A percentile compares a stretch with the other conserved stretches of the same genome.
Evolutionary conservation across 30 jellyfish, hydroid and myxozoan species (phyloP).

Genomic region (Hydra vulgaris): DNA sequence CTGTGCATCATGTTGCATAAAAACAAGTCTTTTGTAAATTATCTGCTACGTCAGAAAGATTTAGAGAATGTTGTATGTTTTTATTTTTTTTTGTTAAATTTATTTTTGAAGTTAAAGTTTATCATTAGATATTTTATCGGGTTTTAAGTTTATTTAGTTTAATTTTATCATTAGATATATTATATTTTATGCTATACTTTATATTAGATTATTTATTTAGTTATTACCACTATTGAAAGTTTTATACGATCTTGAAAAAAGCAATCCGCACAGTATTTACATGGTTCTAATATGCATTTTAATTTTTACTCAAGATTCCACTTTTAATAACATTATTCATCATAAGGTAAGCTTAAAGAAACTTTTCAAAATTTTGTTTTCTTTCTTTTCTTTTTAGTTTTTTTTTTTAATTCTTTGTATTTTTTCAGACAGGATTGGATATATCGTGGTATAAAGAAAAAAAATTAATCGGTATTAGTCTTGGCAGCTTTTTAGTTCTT

Average conservation of each 20-base stretch:
- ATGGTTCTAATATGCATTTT: conserved; percentile 64
- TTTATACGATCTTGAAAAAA: conserved; percentile 50
- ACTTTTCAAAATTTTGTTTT: too few species aligned
- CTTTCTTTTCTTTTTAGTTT: too few species aligned
- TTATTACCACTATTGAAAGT: conserved; percentile 44
- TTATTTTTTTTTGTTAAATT: too few species aligned
- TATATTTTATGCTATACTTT: too few species aligned
- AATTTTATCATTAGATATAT: too few species aligned
- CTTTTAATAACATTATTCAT: conserved; percentile 43
- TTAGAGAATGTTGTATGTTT: conserved; percentile 47
- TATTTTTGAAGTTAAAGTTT: too few species aligned
- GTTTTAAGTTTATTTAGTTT: too few species aligned
- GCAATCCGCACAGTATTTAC: conserved; percentile 62
- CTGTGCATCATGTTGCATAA: conserved; percentile 44
- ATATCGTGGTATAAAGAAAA: conserved; percentile 64
- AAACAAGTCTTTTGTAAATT: conserved; percentile 37
- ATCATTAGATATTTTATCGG: too few species aligned
- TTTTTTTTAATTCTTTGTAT: too few species aligned
- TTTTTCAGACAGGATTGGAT: conserved; percentile 31
- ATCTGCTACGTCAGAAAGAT: conserved; percentile 38
- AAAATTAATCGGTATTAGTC: conserved; percentile 32
- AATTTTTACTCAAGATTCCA: conserved; percentile 60
- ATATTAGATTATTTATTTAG: too few species aligned
- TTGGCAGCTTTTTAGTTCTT: conserved; percentile 52
- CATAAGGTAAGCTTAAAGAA: too few species aligned